A percentile compares a stretch with the other conserved stretches of the same genome.
These are phyloP conservation scores for Scylla paramamosain DNA, from an alignment of 1,140 invertebrate genomes.

Conservation along the genomic window DNA sequence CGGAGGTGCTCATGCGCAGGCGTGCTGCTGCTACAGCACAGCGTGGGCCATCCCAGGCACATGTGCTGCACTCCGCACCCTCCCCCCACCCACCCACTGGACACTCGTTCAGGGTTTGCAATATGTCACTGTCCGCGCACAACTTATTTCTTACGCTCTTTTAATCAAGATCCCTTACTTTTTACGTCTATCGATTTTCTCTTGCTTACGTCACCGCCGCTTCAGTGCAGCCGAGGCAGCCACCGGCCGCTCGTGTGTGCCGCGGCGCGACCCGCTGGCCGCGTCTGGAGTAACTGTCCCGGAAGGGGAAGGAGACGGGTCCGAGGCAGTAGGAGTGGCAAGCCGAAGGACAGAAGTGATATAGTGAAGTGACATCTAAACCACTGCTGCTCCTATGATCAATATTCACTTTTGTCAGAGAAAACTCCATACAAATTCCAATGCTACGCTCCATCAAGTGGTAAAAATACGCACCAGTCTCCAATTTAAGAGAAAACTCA, in stretches of 20 bases:
- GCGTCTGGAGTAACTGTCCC: background rate
- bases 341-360: background rate
- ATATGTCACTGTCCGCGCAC: background rate
- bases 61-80: background rate
- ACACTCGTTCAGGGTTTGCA: background rate
- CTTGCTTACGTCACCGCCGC: background rate
- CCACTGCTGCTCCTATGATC: background rate
- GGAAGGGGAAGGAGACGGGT: background rate
- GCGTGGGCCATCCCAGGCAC: background rate
- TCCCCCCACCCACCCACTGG: background rate
- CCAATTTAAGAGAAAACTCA: no score
- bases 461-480: no score
- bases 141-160: background rate
- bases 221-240: background rate
- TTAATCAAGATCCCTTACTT: background rate
- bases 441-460: no score
- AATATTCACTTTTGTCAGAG: no score
- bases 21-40: background rate
- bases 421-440: no score
- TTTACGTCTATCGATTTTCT: slow-evolving; percentile 24
- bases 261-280: background rate
- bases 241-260: background rate
- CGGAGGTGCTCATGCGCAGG: background rate
- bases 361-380: background rate
- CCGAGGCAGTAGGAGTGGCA: background rate